Base-by-base conservation (phyloP, 2,797 vertebrate species). In the Gorsachius magnificus region DNA sequence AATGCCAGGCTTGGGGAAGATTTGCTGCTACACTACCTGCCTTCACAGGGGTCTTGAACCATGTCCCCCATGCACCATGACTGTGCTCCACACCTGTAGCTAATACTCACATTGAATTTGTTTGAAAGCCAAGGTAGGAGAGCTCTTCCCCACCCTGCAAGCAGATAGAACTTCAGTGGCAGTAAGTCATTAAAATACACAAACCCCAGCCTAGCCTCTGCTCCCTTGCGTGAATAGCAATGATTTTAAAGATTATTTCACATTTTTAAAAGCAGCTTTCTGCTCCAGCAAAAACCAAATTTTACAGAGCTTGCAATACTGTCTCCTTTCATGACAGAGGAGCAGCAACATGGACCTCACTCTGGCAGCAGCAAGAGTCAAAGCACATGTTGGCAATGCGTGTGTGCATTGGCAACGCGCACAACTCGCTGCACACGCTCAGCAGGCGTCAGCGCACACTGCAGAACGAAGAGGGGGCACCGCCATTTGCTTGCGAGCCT, bases 51-150 rank as follows among this genome's bases (percentile, higher is more conserved):
- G 22, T 56, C 54, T 79, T 0, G 0, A 83, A 78, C n/a, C 56
- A 72, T 3, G 10, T 20, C 4, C 8, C 21, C 28, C 0, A 1
- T 0, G 14, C 65, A 48, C 19, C 0, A 0, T 35, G 64, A 48
- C 43, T 2, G 1, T n/a, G 43, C 36, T 60, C 35, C 50, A 43
- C 0, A 0, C 43, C n/a, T 28, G 26, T 3, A 58, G 60, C 9
- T 22, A 35, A 35, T 17, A 66, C 26, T 69, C 48, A 25, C 0
- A 1, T 60, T 77, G 31, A 63, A 17, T 8, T 48, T 2, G 6
- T 36, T 56, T 31, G 38, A 93, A 48, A 84, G 41, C 18, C 63
- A 72, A 70, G 35, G 76, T 13, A 51, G 54, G 20, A 77, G 63
- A 78, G 26, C 15, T 74, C 36, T 43, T 77, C 16, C 19, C 25